phyloP scores from a whole-genome alignment of 2,797 vertebrate genomes.

The Falco peregrinus region DNA sequence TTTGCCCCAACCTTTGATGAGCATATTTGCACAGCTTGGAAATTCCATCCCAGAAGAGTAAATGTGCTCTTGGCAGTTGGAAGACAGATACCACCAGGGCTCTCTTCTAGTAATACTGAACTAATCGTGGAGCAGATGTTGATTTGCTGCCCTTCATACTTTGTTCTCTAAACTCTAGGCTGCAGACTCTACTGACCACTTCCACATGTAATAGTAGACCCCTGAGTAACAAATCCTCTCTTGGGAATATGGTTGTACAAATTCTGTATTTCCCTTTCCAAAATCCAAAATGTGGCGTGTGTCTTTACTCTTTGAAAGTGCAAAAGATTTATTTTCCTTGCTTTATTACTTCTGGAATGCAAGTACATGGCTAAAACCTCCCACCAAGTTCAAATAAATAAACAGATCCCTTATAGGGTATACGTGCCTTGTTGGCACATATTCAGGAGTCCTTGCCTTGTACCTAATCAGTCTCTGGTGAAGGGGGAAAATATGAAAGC shows the following conservation, averaged over 20 bases:
- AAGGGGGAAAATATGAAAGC: neutral
- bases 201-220: neutral
- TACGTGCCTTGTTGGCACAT: neutral
- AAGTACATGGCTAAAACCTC: neutral
- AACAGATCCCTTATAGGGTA: neutral
- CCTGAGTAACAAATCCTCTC: neutral
- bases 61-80: neutral
- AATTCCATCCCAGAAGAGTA: neutral
- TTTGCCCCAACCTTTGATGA: constrained; percentile 42
- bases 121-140: neutral
- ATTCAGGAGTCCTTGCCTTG: neutral
- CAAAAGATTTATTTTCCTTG: neutral
- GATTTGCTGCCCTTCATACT: neutral
- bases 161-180: neutral
- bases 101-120: neutral
- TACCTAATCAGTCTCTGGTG: neutral
- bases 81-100: neutral
- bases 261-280: neutral
- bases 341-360: neutral
- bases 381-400: neutral
- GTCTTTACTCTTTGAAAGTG: neutral
- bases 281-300: neutral
- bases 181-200: neutral
- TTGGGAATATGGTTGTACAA: neutral
- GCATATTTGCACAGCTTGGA: constrained; percentile 23